A percentile compares a stretch with the other conserved stretches of the same genome.
These are phyloP conservation scores for Drosophila tropicalis DNA, from an alignment of 1,140 invertebrate species.

Conservation along the genomic window DNA sequence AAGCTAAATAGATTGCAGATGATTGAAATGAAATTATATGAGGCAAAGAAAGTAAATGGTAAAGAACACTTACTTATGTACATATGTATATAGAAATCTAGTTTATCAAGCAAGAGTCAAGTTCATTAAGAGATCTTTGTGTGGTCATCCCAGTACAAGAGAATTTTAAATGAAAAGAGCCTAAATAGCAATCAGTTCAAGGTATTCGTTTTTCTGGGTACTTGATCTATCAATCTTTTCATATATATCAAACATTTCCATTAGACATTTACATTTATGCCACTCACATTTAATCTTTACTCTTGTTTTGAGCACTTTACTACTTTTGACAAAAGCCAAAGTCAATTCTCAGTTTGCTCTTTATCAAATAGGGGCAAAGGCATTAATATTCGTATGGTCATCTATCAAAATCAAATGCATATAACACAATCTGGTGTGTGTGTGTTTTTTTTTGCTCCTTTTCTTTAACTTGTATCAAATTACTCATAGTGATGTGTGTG, in stretches of 20 bases:
- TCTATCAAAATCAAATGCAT: slow-evolving; percentile 49
- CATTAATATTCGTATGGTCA: slow-evolving; percentile 35
- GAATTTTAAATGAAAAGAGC: too few relatives aligned
- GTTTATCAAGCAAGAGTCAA: too few relatives aligned
- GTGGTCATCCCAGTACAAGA: too few relatives aligned
- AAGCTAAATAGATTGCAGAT: too few relatives aligned
- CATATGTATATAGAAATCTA: too few relatives aligned
- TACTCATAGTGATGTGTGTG: not conserved
- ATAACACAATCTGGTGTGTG: not conserved
- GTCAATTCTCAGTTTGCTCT: not conserved
- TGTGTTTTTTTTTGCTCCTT: not conserved
- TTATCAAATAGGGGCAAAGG: not conserved
- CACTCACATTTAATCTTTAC: slow-evolving; percentile 2
- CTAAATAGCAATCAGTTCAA: not conserved
- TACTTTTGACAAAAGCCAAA: slow-evolving; percentile 6
- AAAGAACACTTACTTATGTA: too few relatives aligned
- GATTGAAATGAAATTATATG: not conserved
- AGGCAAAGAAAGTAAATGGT: not conserved
- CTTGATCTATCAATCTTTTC: not conserved
- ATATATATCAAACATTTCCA: not conserved
- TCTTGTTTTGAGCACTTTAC: not conserved
- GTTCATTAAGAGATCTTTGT: too few relatives aligned
- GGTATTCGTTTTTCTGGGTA: not conserved
- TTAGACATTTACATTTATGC: slow-evolving; percentile 4
- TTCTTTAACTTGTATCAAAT: not conserved